A percentile compares a stretch with the other conserved stretches of the same genome.
Conservation (phyloP, 2,113 vertebrate species). For the Oreochromis spilurus region DNA sequence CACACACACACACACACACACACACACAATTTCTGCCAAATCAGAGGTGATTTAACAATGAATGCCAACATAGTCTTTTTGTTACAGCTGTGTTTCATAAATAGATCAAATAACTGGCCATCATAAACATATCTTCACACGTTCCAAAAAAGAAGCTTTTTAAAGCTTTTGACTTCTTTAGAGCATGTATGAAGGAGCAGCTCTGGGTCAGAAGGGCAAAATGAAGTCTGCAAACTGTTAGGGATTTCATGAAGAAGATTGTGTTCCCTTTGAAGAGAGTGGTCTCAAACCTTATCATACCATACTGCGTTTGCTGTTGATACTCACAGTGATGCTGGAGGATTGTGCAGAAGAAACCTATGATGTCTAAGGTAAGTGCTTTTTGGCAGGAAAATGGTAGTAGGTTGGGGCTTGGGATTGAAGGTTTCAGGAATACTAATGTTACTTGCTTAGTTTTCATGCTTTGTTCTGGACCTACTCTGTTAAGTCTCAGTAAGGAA, state of each 20-base stretch:
- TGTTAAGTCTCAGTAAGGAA: not conserved
- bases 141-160: not conserved
- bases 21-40: not conserved
- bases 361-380: not conserved
- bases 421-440: not conserved
- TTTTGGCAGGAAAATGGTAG: not conserved
- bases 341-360: not conserved
- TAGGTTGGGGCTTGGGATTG: not conserved
- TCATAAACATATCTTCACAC: not conserved
- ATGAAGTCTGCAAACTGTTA: not conserved
- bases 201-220: not conserved
- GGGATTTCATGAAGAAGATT: not conserved
- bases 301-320: not conserved
- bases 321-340: not conserved
- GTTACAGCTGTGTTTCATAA: not conserved
- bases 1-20: not conserved
- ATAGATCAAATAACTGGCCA: not conserved
- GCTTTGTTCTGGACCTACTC: not conserved
- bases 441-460: not conserved
- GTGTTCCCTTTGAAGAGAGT: slow-evolving; percentile 1
- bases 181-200: not conserved
- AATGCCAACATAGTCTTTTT: not conserved
- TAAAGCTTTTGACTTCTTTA: not conserved
- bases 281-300: not conserved
- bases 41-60: not conserved